These are phyloP conservation scores for Taphrorychus bicolor DNA, from an alignment of 2,888 invertebrate genomes.

Conservation along the genomic window DNA sequence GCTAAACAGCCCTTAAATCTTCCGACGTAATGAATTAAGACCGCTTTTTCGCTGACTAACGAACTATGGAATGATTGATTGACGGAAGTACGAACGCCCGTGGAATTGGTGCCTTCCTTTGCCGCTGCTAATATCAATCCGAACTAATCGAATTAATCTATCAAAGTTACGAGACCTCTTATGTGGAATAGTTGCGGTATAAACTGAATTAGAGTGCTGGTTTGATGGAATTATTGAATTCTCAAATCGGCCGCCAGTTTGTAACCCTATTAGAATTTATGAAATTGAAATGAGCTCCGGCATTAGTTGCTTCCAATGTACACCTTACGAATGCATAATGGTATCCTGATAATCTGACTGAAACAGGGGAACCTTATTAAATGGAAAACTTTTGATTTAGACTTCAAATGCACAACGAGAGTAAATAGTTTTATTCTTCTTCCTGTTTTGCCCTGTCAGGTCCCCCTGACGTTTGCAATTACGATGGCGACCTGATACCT, in stretches of 20 bases:
- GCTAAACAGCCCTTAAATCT: constrained; percentile 35
- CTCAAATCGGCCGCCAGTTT: not conserved
- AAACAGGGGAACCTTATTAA: no score
- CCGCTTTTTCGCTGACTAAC: constrained; percentile 35
- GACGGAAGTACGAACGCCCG: constrained; percentile 10
- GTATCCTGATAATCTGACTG: not conserved
- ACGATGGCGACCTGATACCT: no score
- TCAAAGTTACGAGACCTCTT: constrained; percentile 15
- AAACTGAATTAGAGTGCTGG: not conserved
- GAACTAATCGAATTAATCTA: constrained; percentile 27
- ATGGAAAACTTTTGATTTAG: no score
- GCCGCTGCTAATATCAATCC: constrained; percentile 33
- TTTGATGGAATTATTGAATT: constrained; percentile 17
- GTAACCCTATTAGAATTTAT: constrained; percentile 13
- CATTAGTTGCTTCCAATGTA: not conserved
- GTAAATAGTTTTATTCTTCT: no score
- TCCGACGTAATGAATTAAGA: constrained; percentile 49
- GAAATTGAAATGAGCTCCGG: not conserved
- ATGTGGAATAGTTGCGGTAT: constrained; percentile 3
- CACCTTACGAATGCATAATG: not conserved
- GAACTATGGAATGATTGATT: constrained; percentile 36
- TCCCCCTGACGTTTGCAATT: no score
- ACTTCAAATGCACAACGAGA: no score
- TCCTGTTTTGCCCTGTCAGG: no score
- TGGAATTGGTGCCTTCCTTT: constrained; percentile 20